Evolutionary conservation across 2,113 vertebrate species (phyloP).

Genomic region (Perognathus longimembris): DNA sequence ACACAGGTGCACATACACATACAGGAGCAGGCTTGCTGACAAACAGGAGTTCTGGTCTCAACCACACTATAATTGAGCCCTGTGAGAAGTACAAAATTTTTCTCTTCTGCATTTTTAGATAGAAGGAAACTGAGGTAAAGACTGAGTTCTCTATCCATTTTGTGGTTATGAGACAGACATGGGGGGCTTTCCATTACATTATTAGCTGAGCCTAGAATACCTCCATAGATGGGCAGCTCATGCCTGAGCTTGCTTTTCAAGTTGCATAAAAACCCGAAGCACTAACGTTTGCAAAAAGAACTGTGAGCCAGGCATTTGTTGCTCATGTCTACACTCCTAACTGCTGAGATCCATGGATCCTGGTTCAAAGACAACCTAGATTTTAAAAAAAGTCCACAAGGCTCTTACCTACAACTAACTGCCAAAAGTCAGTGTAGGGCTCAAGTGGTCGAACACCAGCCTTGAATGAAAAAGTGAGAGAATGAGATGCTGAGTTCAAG

Average conservation of each 20-base stretch:
- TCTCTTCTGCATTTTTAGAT: neutral
- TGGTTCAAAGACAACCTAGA: too few species aligned
- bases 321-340: too few species aligned
- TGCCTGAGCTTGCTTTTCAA: neutral
- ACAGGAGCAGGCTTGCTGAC: neutral
- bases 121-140: neutral
- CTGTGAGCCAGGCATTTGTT: too few species aligned
- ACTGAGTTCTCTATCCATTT: neutral
- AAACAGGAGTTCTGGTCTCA: neutral
- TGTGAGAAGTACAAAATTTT: constrained; percentile 6
- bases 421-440: too few species aligned
- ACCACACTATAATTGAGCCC: neutral
- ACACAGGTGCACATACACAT: too few species aligned
- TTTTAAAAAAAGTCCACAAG: too few species aligned
- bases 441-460: too few species aligned
- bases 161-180: neutral
- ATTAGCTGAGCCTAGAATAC: neutral
- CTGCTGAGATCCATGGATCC: too few species aligned
- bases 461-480: too few species aligned
- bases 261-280: neutral
- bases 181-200: neutral
- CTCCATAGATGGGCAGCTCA: neutral
- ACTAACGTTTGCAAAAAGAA: neutral
- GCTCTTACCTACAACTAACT: too few species aligned
- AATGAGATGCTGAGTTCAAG: too few species aligned